Evolutionary conservation across 1,140 invertebrate species (phyloP).

Genomic region (Drosophila bocqueti): DNA sequence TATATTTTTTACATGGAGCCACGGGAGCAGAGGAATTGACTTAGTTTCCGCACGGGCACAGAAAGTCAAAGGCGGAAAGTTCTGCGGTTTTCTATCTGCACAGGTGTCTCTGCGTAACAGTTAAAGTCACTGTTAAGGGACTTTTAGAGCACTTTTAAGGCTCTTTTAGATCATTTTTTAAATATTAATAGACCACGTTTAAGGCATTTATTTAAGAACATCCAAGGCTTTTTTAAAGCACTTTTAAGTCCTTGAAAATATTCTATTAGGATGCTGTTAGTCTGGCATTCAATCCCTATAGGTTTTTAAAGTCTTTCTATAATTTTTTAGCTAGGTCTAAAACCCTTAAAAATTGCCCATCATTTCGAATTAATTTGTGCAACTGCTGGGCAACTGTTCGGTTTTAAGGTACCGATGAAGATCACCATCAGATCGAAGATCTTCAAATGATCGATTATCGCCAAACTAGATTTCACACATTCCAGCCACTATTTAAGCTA

Average conservation of each 20-base stretch:
- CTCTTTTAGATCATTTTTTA: too few relatives aligned
- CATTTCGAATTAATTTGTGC: slow-evolving; percentile 10
- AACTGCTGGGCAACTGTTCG: slow-evolving; percentile 6
- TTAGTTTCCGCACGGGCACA: slow-evolving; percentile 28
- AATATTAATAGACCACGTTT: background rate
- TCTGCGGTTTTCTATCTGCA: slow-evolving; percentile 11
- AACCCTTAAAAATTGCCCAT: background rate
- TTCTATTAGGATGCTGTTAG: background rate
- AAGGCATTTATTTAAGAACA: background rate
- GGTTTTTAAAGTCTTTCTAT: too few relatives aligned
- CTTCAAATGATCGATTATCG: slow-evolving; percentile 73
- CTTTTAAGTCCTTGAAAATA: background rate
- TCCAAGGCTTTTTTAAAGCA: background rate
- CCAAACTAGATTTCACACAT: slow-evolving; percentile 71
- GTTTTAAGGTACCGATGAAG: background rate
- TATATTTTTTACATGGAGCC: slow-evolving; percentile 8
- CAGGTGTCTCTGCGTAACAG: slow-evolving; percentile 27
- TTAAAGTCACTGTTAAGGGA: background rate
- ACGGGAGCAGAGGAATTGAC: slow-evolving; percentile 10
- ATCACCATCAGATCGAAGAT: slow-evolving; percentile 9
- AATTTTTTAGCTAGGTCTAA: too few relatives aligned
- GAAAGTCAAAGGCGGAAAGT: slow-evolving; percentile 15
- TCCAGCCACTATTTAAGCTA: slow-evolving; percentile 73
- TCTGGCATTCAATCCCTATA: too few relatives aligned
- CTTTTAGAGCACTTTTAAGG: background rate